A percentile compares a stretch with the other conserved stretches of the same genome.
Evolutionary conservation across 35 echinoderm and acorn worm species (phyloP).

Genomic region (Lytechinus variegatus): DNA sequence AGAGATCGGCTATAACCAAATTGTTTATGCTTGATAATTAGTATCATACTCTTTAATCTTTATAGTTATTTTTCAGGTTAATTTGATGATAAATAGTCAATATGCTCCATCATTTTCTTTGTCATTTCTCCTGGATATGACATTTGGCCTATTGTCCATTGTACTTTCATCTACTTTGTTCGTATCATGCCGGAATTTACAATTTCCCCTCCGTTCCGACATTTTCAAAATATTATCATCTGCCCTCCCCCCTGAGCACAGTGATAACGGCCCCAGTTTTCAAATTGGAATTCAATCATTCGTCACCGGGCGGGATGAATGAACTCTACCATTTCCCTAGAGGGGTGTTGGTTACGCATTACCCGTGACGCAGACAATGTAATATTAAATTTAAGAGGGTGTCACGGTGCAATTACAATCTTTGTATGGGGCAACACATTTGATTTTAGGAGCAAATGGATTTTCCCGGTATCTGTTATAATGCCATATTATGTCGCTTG

Average conservation of each 20-base stretch:
- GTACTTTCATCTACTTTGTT: background rate
- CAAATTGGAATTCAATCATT: slow-evolving; percentile 33
- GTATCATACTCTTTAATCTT: background rate
- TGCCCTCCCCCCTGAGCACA: slow-evolving; percentile 38
- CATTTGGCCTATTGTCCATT: background rate
- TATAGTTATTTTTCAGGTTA: background rate
- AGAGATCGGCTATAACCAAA: background rate
- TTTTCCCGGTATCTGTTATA: background rate
- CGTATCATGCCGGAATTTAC: background rate
- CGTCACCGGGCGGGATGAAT: slow-evolving; percentile 34
- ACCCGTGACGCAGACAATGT: slow-evolving; percentile 41
- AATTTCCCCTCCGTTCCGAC: slow-evolving; percentile 29
- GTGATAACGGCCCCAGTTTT: slow-evolving; percentile 42
- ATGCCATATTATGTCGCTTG: background rate
- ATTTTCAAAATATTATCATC: slow-evolving; percentile 48
- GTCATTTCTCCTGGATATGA: background rate
- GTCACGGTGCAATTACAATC: background rate
- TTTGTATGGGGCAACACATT: background rate
- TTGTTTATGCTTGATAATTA: background rate
- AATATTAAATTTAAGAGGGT: slow-evolving; percentile 5
- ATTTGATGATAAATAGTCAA: background rate
- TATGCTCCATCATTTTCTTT: background rate
- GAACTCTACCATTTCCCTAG: slow-evolving; percentile 38
- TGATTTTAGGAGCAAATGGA: background rate
- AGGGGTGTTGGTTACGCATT: slow-evolving; percentile 31